Percentiles rank a stretch among this genome's conserved stretches.
Conservation (phyloP, 2,888 invertebrate species). For the Alsophila aescularia region DNA sequence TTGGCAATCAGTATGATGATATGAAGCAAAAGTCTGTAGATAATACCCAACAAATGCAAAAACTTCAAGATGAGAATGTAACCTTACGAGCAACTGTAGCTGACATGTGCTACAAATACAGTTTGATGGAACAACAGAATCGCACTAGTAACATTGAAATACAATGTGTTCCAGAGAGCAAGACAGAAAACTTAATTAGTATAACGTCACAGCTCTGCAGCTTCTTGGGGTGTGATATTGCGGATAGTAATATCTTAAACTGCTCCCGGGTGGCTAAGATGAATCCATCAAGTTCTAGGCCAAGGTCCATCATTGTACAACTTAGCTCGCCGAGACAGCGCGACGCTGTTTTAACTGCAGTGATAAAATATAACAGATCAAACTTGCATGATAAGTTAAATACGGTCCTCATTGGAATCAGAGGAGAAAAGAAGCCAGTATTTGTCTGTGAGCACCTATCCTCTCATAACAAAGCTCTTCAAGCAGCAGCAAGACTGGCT, state of each 20-base stretch:
- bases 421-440: neutral
- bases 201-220: neutral
- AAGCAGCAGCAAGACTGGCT: neutral
- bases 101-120: neutral
- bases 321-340: neutral
- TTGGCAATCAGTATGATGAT: too few species aligned
- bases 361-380: neutral
- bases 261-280: neutral
- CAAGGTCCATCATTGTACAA: neutral
- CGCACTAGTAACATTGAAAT: conserved; percentile 1
- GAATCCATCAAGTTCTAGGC: neutral
- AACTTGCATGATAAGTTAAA: neutral
- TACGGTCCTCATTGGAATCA: neutral
- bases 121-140: neutral
- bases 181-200: neutral
- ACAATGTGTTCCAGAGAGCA: neutral
- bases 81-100: neutral
- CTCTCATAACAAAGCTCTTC: neutral
- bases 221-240: neutral
- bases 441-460: neutral
- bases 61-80: neutral
- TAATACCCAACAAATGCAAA: too few species aligned
- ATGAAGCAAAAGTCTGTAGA: too few species aligned
- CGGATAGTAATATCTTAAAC: neutral
- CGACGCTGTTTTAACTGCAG: neutral